Base-by-base conservation (phyloP, 2,797 vertebrate species). In the Yasuhikotakia modesta region DNA sequence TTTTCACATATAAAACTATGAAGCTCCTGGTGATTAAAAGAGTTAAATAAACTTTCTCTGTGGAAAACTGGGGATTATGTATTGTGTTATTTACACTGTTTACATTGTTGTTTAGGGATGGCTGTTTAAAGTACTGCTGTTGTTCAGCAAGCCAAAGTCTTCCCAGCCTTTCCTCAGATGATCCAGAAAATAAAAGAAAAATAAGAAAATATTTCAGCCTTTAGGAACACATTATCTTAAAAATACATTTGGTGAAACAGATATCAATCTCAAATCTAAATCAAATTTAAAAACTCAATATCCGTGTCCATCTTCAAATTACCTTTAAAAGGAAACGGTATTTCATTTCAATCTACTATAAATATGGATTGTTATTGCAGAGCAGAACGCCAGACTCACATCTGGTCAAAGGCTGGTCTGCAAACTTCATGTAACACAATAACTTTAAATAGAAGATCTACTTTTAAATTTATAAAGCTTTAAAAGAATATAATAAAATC, bases 401-500 rank as follows among this genome's bases (percentile, higher is more conserved):
- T 66, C 48, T 75, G 48, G 65, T 16, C 73, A 57, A 61, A 55
- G 21, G 32, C 57, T 2, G 21, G 39, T 58, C 39, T 39, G 45
- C 21, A 80, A 70, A 14, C 73, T 66, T 66, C 50, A 27, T 5
- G 7, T 71, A 65, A 24, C 52, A 24, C 52, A 2, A 4, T 5
- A 78, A 78, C 2, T 48, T 71, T 8, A 0, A 0, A 77, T 60
- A 2, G 39, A 16, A 19, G 7, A 48, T 27, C 35, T 50, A 32
- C 60, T 35, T 35, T 35, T 39, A 39, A 27, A 27, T 27, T 27
- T 27, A 27, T 27, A 27, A 27, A 27, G 27, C 2, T 27, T 27
- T 27, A 4, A 27, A 39, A 10, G 35, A 39, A 0, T 39, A 70
- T 55, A 19, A 24, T 2, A 21, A 4, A 1, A 90, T 89, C 88